Conservation (phyloP, 2,113 vertebrate species). For the Microcebus jonahi region DNA sequence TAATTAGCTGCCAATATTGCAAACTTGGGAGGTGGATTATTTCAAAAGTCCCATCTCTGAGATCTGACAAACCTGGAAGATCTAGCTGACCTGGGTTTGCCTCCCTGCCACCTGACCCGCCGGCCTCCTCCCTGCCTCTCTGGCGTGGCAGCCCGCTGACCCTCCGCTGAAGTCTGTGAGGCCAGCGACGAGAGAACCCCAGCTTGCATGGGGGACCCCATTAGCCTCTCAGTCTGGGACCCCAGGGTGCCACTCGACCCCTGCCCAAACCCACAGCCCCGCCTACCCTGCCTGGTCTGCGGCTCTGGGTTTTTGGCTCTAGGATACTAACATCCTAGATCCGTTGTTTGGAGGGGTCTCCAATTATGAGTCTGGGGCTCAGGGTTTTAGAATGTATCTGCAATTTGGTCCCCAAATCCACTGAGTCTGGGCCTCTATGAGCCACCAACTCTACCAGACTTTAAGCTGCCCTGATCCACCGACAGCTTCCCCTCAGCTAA, state of each 20-base stretch:
- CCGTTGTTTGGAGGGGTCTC: neutral
- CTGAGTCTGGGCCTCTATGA: neutral
- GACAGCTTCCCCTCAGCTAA: neutral
- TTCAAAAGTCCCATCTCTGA: neutral
- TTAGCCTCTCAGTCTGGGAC: neutral
- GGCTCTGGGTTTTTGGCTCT: neutral
- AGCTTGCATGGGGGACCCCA: neutral
- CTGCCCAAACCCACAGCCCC: neutral
- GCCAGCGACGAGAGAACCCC: neutral
- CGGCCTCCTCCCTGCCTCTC: neutral
- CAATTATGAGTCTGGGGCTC: neutral
- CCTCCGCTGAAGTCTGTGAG: neutral
- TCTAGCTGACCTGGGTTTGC: neutral
- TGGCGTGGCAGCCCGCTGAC: neutral
- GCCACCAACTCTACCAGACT: neutral
- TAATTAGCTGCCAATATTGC: neutral
- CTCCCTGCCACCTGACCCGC: no score
- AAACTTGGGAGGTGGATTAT: neutral
- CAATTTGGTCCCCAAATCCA: neutral
- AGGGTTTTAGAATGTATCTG: neutral
- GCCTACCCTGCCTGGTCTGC: neutral
- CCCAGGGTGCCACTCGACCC: neutral
- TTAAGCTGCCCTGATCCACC: neutral
- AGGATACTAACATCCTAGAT: neutral
- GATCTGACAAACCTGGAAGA: neutral